Base-by-base conservation (phyloP, 1,140 invertebrate species). In the Ceratoteleas bidentatus region DNA sequence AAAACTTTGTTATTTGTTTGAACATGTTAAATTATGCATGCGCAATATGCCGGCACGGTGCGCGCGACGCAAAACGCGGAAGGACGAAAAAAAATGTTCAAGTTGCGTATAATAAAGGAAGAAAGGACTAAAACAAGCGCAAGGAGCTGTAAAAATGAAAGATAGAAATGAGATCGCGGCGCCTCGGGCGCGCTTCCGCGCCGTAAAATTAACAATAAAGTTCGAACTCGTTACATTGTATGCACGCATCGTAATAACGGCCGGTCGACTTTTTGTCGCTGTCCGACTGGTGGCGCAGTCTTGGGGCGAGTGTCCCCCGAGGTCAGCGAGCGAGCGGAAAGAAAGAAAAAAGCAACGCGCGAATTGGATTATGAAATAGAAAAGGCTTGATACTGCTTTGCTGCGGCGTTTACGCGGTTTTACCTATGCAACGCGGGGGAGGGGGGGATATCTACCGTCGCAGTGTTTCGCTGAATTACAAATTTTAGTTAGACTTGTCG, bases 1-100 rank as follows among this genome's bases (percentile, higher is more conserved):
- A 89, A 91, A 90, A 90, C 89, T 90, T 90, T 90, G 87, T 90
- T 90, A 91, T 90, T 90, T 90, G 89, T 90, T 90, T 86, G 87
- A 88, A 89, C 86, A 87, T 83, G 87, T 88, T 91, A 88, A 91
- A 91, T 91, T 91, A 91, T 91, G 90, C 88, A 90, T 90, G 89
- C 88, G 87, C 89, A 91, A 91, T 90, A 90, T 90, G 89, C 86
- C 69, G 86, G 61, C 75, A 75, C n/a, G n/a, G 45, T 66, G 58
- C 53, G 65, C 57, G 33, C 64, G 64, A 62, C 60, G 69, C 69
- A 83, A 75, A 76, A 75, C 66, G 75, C 62, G 64, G 73, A 83
- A 75, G 50, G 13, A 62, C 40, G 81, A 72, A 81, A 73, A 70
- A 76, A 74, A 60, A 60, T 52, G n/a, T 69, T 69, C 76, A 83